phyloP scores from a whole-genome alignment of 2,888 invertebrate genomes.

The Mesoligia furuncula region DNA sequence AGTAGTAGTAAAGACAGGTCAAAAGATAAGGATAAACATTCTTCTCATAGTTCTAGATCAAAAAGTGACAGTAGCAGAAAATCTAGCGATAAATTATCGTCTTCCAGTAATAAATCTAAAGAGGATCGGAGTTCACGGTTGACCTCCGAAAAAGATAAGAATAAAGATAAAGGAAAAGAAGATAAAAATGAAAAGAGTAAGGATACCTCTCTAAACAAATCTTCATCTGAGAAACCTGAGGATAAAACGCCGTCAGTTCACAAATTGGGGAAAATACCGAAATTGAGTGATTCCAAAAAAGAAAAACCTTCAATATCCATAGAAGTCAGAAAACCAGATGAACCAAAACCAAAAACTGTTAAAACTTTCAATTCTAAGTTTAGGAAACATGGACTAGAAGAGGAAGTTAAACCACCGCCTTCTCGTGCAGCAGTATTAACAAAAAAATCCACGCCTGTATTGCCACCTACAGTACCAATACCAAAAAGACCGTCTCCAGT shows the following conservation, averaged over 20 bases:
- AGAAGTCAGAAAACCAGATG: conserved; percentile 93
- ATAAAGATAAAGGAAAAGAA: conserved; percentile 75
- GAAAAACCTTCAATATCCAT: conserved; percentile 95
- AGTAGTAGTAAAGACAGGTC: conserved; percentile 83
- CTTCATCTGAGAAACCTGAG: conserved; percentile 91
- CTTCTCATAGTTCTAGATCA: conserved; percentile 82
- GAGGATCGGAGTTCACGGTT: conserved; percentile 77
- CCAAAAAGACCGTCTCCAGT: conserved; percentile 88
- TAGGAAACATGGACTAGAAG: conserved; percentile 97
- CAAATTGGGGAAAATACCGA: conserved; percentile 95
- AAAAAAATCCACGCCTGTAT: conserved; percentile 87
- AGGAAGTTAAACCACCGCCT: conserved; percentile 96
- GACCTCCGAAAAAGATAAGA: conserved; percentile 77
- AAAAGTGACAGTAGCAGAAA: conserved; percentile 82
- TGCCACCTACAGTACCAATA: conserved; percentile 85
- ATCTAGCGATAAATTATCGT: conserved; percentile 77
- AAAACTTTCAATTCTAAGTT: conserved; percentile 98
- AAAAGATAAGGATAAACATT: conserved; percentile 71
- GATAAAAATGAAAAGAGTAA: conserved; percentile 70
- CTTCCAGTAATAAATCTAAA: conserved; percentile 80
- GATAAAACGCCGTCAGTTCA: conserved; percentile 93
- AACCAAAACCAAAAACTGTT: conserved; percentile 96
- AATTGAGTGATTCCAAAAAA: conserved; percentile 91
- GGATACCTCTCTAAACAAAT: conserved; percentile 75
- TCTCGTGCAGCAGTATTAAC: conserved; percentile 92